phyloP scores from a whole-genome alignment of 1,140 invertebrate species.

The Triops cancriformis region DNA sequence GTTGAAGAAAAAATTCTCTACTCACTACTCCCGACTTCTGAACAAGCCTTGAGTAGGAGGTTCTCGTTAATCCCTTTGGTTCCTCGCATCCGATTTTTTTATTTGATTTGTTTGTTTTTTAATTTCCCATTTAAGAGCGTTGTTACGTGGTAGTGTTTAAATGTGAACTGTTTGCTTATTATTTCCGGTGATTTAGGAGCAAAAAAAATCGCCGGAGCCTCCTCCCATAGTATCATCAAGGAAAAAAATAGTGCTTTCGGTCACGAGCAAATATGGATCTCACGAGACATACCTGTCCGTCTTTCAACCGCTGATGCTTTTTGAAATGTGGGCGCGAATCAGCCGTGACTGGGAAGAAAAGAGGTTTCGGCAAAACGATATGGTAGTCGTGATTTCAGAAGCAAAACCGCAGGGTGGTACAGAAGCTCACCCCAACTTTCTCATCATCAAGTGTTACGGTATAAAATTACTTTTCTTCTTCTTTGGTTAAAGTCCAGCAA shows the following conservation, averaged over 20 bases:
- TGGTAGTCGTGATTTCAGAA: neutral
- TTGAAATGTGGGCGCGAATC: constrained; percentile 19
- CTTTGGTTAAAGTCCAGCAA: neutral
- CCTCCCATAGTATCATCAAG: neutral
- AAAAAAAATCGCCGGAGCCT: constrained; percentile 1
- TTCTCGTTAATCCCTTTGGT: neutral
- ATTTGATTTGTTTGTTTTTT: too few relatives aligned
- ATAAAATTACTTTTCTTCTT: neutral
- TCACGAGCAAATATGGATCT: neutral
- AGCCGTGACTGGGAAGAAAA: constrained; percentile 11
- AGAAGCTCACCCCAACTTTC: neutral
- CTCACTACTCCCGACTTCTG: neutral
- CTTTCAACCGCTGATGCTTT: constrained; percentile 21
- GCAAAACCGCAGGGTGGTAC: neutral
- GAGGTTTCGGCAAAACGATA: neutral
- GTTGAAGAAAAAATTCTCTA: too few relatives aligned
- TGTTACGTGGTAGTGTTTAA: too few relatives aligned
- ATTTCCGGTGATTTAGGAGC: neutral
- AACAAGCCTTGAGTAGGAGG: neutral
- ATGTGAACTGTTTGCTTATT: neutral
- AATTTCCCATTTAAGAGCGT: too few relatives aligned
- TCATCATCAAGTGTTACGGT: neutral
- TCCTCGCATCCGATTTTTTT: too few relatives aligned
- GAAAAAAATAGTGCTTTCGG: constrained; percentile 12
- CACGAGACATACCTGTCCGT: neutral